Evolutionary conservation across 2,113 vertebrate species (phyloP), one percentile per base, ranked within the genome.

Genomic region (Natator depressus): DNA sequence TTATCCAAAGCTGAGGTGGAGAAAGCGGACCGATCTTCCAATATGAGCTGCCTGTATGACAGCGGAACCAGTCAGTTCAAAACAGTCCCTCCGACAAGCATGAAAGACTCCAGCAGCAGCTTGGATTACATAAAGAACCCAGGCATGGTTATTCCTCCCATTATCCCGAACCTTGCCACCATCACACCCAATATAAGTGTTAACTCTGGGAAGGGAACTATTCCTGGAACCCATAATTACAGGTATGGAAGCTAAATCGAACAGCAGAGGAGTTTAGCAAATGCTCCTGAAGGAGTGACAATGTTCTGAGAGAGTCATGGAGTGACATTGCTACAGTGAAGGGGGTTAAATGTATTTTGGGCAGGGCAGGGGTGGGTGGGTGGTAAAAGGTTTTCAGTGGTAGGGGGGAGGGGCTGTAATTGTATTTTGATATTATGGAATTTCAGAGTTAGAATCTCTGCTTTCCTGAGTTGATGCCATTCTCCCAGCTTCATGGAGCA

Each of bases 191-290:
- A 69, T 22, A 6, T 97, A 38, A 96, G 85, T 85, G 72, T 93
- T 22, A 88, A 76, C 51, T 49, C 86, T 50, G 98, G 96, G 47
- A 59, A 92, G 51, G 94, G 89, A 35, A 80, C 97, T 82, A 53
- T 97, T 55, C 86, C 98, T 20, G 97, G 95, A 59, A 97, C 65
- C 75, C 94, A 96, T 82, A 98, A 89, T 93, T 98, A 98, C 88
- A 98, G 99, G 99, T 99, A 98, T 2, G 86, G 82, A 85, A 75
- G 47, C 62, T 10, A 9, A n/a, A 72, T n/a, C 22, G 65, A 69
- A 69, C 17, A 69, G 65, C 35, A 35, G 62, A 9, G 31, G 62
- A n/a, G 62, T 17, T 72, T 72, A 22, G n/a, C 35, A 72, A 72
- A 38, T 72, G 17, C n/a, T n/a, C 35, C 65, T 20, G 9, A n/a